These are phyloP conservation scores for Drosophila seguyi DNA, from an alignment of 1,140 invertebrate genomes.

Conservation along the genomic window DNA sequence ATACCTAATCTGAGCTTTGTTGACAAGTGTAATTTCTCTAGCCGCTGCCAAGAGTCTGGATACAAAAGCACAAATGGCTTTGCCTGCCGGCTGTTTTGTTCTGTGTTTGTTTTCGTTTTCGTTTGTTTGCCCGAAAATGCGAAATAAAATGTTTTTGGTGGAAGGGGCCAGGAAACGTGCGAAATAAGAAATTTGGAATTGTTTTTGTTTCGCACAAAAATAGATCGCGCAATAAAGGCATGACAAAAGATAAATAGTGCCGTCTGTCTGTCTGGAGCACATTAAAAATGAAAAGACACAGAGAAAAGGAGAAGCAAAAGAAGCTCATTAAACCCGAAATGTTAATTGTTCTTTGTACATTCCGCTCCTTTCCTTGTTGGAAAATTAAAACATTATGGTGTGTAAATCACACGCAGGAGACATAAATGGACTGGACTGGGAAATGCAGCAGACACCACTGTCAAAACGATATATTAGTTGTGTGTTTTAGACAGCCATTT, in stretches of 20 bases:
- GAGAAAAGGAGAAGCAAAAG: background rate
- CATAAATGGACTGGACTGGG: constrained; percentile 1
- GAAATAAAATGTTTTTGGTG: constrained; percentile 24
- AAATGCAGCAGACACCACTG: background rate
- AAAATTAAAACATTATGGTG: constrained; percentile 27
- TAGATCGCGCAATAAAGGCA: constrained; percentile 48
- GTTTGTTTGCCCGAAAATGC: constrained; percentile 61
- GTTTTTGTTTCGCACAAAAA: constrained; percentile 44
- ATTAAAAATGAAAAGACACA: constrained; percentile 21
- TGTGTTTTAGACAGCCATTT: background rate
- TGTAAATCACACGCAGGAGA: constrained; percentile 12
- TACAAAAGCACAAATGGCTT: constrained; percentile 33
- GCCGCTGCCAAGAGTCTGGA: constrained; percentile 70
- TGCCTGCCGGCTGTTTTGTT: constrained; percentile 53
- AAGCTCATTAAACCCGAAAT: constrained; percentile 39
- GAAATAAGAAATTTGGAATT: constrained; percentile 38
- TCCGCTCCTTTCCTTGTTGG: constrained; percentile 5
- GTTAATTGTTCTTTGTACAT: constrained; percentile 51
- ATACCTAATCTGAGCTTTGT: background rate
- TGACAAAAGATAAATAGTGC: constrained; percentile 40
- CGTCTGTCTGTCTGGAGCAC: constrained; percentile 35
- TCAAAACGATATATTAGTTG: constrained; percentile 10
- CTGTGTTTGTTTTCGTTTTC: constrained; percentile 74
- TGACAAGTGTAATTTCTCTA: constrained; percentile 35
- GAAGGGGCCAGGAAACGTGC: constrained; percentile 19